Evolutionary conservation across 2,113 vertebrate genomes (phyloP), one percentile per base, ranked within the genome.

Genomic region (Urocitellus parryii): DNA sequence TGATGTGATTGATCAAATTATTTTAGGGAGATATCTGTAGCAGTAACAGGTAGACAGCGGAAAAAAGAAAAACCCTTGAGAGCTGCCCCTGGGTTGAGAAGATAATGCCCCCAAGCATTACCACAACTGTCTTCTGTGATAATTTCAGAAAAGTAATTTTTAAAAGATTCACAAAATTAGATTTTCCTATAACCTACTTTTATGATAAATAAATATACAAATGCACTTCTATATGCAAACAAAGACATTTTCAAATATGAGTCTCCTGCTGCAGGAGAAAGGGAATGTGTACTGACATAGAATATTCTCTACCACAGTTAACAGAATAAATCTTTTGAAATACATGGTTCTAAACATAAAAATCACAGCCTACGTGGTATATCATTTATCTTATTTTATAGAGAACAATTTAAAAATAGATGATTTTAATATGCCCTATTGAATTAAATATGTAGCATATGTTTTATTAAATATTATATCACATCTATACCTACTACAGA

Each of bases 91-190:
- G 37, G 67, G 45, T 9, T 68, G 73, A 9, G 37, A 93, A 79
- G 48, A 79, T 37, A 95, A 93, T 72, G 25, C 10, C 53, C 45
- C 29, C 18, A 74, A 84, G 34, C 14, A 92, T 72, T 87, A 91
- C 10, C 24, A 91, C 53, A 87, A 58, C 6, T 79, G 13, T n/a
- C 5, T 58, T 91, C n/a, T 45, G 10, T 90, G 29, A 61, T n/a
- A 37, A 68, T 32, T 82, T 88, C 85, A 91, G 68, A 89, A 89
- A 94, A 92, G 58, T 87, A 58, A 93, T 72, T 91, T 91, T 87
- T 80, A 74, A 94, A 94, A 87, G 51, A 79, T 78, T 74, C 80
- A 16, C 17, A 89, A 95, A 94, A 85, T 37, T 79, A 84, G 5
- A 96, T 48, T 94, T 88, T 22, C 14, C 22, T 86, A 58, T 67